A percentile compares a stretch with the other conserved stretches of the same genome.
Evolutionary conservation across 2,888 invertebrate genomes (phyloP).

Genomic region (Parnassius smintheus): DNA sequence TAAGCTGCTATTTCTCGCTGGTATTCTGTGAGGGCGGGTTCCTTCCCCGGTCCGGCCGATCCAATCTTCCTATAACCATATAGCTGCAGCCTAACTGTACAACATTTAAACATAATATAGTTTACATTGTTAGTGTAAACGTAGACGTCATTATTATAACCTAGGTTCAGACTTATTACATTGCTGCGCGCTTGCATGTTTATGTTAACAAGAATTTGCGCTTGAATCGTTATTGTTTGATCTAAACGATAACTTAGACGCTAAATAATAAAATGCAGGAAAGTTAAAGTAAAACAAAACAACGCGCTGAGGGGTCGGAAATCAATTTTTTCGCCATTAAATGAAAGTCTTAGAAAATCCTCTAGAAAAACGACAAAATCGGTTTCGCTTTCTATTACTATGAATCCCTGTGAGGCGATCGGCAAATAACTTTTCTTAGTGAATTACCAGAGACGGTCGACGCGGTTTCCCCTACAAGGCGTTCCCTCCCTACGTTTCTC

Average conservation of each 20-base stretch:
- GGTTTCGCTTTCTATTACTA: constrained; percentile 61
- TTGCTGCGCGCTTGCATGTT: too few relatives aligned
- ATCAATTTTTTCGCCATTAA: constrained; percentile 1
- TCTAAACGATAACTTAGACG: background rate
- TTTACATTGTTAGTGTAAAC: too few relatives aligned
- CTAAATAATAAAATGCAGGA: background rate
- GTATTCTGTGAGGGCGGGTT: too few relatives aligned
- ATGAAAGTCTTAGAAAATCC: constrained; percentile 6
- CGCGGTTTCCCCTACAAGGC: constrained; percentile 75
- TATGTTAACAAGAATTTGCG: too few relatives aligned
- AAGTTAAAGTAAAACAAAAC: background rate
- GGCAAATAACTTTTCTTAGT: constrained; percentile 79
- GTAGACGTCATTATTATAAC: too few relatives aligned
- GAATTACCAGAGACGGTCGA: constrained; percentile 74
- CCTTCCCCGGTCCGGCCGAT: too few relatives aligned
- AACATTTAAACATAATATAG: too few relatives aligned
- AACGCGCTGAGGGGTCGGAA: background rate
- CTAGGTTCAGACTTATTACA: too few relatives aligned
- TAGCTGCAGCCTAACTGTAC: too few relatives aligned
- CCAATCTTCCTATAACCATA: too few relatives aligned
- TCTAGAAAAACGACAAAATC: constrained; percentile 34
- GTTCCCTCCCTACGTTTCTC: constrained; percentile 76
- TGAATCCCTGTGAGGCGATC: constrained; percentile 57
- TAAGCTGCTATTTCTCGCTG: too few relatives aligned
- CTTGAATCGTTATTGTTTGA: too few relatives aligned